phyloP scores from a whole-genome alignment of 1,140 invertebrate species.

The Cydia amplana region DNA sequence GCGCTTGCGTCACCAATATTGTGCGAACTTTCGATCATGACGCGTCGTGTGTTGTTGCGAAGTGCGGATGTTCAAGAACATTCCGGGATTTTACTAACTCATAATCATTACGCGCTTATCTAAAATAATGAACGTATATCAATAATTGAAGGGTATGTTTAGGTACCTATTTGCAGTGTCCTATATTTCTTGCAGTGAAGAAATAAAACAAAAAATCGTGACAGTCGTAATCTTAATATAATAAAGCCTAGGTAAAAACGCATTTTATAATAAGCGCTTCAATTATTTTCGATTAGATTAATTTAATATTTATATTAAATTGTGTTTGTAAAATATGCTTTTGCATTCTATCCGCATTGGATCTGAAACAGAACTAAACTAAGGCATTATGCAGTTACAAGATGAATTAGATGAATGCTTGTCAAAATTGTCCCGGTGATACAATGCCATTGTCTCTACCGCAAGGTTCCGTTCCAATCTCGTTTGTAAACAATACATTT shows the following conservation, averaged over 20 bases:
- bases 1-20: background rate
- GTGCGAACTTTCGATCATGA: conserved; percentile 4
- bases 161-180: no score
- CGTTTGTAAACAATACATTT: conserved; percentile 7
- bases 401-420: conserved; percentile 16
- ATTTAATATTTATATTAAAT: no score
- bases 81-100: background rate
- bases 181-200: no score
- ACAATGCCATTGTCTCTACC: background rate
- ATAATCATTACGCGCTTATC: background rate
- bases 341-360: background rate
- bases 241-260: no score
- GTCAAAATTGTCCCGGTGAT: background rate
- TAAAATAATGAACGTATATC: no score
- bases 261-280: no score
- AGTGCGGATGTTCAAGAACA: background rate
- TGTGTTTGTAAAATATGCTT: no score
- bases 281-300: no score
- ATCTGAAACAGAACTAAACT: background rate
- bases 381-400: no score
- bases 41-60: background rate
- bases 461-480: background rate
- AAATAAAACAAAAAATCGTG: no score
- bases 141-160: no score
- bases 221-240: no score